Base-by-base conservation (phyloP, 2,113 vertebrate species). In the Myocastor coypus region DNA sequence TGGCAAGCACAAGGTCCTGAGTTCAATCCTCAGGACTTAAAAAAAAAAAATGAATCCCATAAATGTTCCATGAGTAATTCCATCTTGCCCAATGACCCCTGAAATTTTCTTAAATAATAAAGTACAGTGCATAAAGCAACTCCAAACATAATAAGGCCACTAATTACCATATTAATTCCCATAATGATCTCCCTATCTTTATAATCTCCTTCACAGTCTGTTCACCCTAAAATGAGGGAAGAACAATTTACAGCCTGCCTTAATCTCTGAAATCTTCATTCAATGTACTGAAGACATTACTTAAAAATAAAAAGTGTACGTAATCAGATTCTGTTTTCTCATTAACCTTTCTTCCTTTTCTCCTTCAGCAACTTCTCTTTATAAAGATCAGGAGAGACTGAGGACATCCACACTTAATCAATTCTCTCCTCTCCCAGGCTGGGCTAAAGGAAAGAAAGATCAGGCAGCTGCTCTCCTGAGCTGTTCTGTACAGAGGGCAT, bases 251-350 rank as follows among this genome's bases (percentile, higher is more conserved):
- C 83, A 94, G 63, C 30, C 59, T 94, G 89, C 12, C 46, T 93
- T 37, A 75, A 92, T 71, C 73, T 96, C 80, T 92, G n/a, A 94
- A 86, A 87, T 66, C 87, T 50, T 94, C 42, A 71, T 30, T 57
- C 64, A 22, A 77, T 89, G 85, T 73, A 87, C 46, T 86, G 55
- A 87, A 82, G 30, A 66, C 92, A 40, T 61, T 84, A 92, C 24
- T 82, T 75, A 80, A 91, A 77, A 96, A 84, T 37, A 32, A 73
- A 89, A 86, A 32, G 34, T 84, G 50, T 40, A 26, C 30, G 40
- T 95, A 50, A 42, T 66, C 57, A 57, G 55, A 78, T n/a, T 91
- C 68, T 61, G 59, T 14, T 40, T 46, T 92, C 71, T 90, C 42
- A 92, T 40, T 82, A 77, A 19, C 16, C 20, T 77, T 87, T 88